phyloP scores from a whole-genome alignment of 2,888 invertebrate species.

The Harpagoxenus sublaevis region DNA sequence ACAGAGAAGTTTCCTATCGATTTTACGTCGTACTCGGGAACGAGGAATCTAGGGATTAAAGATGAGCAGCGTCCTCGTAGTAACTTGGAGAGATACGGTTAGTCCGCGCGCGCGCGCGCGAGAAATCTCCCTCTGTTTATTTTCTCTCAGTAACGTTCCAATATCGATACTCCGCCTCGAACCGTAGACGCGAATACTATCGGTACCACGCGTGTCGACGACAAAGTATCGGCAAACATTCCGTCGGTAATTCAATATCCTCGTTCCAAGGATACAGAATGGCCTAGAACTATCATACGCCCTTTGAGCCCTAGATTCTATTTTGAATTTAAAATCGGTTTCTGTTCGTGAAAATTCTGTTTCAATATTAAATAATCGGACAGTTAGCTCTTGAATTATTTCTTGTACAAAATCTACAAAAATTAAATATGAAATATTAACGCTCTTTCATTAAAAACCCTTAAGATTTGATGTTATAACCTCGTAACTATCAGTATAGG shows the following conservation, averaged over 20 bases:
- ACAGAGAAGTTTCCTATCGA: constrained; percentile 19
- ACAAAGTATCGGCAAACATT: constrained; percentile 64
- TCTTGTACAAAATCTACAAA: background rate
- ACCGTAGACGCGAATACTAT: constrained; percentile 46
- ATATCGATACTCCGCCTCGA: constrained; percentile 61
- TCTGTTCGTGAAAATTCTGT: background rate
- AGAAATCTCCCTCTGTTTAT: constrained; percentile 66
- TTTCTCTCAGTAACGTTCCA: constrained; percentile 57
- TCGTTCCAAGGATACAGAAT: constrained; percentile 41
- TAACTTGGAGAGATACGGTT: constrained; percentile 46
- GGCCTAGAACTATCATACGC: constrained; percentile 42
- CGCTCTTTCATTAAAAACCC: background rate
- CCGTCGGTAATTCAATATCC: constrained; percentile 62
- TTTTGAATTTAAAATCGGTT: constrained; percentile 36
- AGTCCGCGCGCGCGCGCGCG: constrained; percentile 17
- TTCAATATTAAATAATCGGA: background rate
- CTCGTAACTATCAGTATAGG: background rate
- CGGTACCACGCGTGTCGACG: constrained; percentile 50
- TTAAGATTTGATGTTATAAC: background rate
- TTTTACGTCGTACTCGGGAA: constrained; percentile 1
- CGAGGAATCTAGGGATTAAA: constrained; percentile 41
- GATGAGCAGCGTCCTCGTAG: constrained; percentile 47
- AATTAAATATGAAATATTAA: background rate
- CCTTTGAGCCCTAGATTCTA: constrained; percentile 24
- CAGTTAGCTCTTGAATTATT: background rate